Evolutionary conservation across 2,888 invertebrate species (phyloP).

Genomic region (Dichetophora obliterata): DNA sequence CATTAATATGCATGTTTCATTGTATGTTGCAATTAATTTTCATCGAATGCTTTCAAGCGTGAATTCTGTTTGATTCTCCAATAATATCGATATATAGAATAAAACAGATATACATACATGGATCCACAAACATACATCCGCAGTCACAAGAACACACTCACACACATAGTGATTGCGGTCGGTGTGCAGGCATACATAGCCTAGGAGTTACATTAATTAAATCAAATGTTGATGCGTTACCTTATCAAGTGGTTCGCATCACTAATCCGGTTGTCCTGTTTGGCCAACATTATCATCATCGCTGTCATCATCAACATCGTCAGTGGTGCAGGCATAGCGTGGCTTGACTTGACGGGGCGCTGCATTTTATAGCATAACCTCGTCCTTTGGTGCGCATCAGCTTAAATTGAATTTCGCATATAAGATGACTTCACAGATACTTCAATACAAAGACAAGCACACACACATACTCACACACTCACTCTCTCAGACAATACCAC

Average conservation of each 20-base stretch:
- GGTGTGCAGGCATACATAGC: not conserved
- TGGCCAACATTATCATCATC: not conserved
- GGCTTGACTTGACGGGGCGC: not conserved
- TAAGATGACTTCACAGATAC: not conserved
- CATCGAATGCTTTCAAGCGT: conserved; percentile 42
- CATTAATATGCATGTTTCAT: conserved; percentile 1
- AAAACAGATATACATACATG: not conserved
- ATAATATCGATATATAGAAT: conserved; percentile 24
- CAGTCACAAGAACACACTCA: not conserved
- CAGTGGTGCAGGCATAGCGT: not conserved
- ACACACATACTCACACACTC: not conserved
- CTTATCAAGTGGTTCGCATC: conserved; percentile 20
- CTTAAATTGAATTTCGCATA: conserved; percentile 18
- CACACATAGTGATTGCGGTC: not conserved
- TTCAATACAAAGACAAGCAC: conserved; percentile 13
- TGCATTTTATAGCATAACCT: not conserved
- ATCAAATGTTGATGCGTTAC: conserved; percentile 23
- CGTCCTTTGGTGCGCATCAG: not conserved
- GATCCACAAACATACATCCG: not conserved
- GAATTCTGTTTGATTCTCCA: conserved; percentile 45
- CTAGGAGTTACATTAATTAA: conserved; percentile 29
- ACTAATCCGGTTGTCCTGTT: conserved; percentile 5
- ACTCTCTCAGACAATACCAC: too few relatives aligned
- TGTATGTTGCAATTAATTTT: conserved; percentile 38
- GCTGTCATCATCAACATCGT: not conserved